phyloP scores from a whole-genome alignment of 1,140 invertebrate species.

The Diachasmimorpha longicaudata region DNA sequence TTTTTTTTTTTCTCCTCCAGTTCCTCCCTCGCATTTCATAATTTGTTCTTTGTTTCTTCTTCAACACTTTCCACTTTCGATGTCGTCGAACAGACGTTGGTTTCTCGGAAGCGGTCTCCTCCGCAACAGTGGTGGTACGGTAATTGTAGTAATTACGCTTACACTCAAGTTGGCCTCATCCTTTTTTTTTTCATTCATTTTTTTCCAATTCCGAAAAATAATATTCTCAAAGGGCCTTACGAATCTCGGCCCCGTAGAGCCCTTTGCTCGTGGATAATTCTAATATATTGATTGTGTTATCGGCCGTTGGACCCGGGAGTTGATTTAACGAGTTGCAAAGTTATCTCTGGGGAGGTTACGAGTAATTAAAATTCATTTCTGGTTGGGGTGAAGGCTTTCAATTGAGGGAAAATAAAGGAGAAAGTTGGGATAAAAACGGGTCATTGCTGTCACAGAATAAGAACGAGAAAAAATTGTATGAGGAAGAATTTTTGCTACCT shows the following conservation, averaged over 20 bases:
- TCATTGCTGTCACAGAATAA: neutral
- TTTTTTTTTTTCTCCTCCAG: neutral
- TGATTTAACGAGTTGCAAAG: too few species aligned
- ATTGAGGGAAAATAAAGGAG: too few species aligned
- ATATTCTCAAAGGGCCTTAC: neutral
- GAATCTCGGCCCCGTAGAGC: neutral
- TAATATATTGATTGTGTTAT: neutral
- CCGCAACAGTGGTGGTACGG: constrained; percentile 44
- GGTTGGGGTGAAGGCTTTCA: too few species aligned
- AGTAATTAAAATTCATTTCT: too few species aligned
- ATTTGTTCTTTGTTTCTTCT: constrained; percentile 13
- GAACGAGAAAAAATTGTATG: neutral
- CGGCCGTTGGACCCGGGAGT: too few species aligned
- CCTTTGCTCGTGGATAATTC: neutral
- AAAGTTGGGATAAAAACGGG: too few species aligned
- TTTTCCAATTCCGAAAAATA: neutral
- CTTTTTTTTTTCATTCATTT: neutral
- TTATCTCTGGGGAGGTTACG: too few species aligned
- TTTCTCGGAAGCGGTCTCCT: constrained; percentile 48
- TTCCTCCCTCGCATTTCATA: neutral
- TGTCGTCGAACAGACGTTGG: constrained; percentile 33
- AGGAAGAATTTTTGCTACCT: neutral
- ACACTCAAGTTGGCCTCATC: constrained; percentile 21
- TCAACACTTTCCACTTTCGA: constrained; percentile 22
- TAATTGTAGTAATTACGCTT: constrained; percentile 54